Evolutionary conservation across 2,113 vertebrate genomes (phyloP).

Genomic region (Myotis davidii): DNA sequence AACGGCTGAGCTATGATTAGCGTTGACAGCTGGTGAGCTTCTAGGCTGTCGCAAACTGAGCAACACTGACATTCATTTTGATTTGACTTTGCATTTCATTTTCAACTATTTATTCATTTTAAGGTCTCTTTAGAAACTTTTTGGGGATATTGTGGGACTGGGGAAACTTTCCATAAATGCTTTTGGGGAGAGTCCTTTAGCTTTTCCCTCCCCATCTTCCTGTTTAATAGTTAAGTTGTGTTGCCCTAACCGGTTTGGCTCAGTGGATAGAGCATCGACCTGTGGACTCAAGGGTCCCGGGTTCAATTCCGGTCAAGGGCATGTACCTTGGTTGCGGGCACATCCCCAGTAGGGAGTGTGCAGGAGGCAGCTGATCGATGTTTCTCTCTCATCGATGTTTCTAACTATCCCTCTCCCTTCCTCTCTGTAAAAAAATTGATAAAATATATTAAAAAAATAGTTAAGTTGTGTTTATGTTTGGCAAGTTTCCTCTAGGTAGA

Average conservation of each 20-base stretch:
- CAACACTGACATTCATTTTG: constrained; percentile 79
- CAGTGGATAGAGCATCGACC: too few species aligned
- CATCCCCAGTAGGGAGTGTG: too few species aligned
- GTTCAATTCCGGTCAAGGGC: too few species aligned
- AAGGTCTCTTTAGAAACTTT: constrained; percentile 78
- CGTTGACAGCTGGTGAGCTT: constrained; percentile 78
- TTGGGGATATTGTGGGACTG: constrained; percentile 54
- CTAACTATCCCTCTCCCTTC: too few species aligned
- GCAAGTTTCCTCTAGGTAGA: constrained; percentile 4
- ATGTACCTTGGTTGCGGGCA: too few species aligned
- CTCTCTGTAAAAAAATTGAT: too few species aligned
- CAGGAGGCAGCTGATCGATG: too few species aligned
- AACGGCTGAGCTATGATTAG: constrained; percentile 78
- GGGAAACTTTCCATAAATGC: constrained; percentile 74
- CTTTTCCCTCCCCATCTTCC: background rate
- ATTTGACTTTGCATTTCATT: constrained; percentile 82
- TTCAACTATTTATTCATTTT: constrained; percentile 80
- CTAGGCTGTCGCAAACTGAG: constrained; percentile 77
- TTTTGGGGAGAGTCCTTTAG: constrained; percentile 50
- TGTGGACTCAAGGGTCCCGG: too few species aligned
- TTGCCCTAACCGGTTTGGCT: background rate
- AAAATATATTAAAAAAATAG: background rate
- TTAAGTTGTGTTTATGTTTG: constrained; percentile 15
- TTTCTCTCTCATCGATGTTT: too few species aligned
- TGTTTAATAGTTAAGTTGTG: constrained; percentile 23